phyloP scores from a whole-genome alignment of 2,888 invertebrate genomes.

The Resseliella maxima region DNA sequence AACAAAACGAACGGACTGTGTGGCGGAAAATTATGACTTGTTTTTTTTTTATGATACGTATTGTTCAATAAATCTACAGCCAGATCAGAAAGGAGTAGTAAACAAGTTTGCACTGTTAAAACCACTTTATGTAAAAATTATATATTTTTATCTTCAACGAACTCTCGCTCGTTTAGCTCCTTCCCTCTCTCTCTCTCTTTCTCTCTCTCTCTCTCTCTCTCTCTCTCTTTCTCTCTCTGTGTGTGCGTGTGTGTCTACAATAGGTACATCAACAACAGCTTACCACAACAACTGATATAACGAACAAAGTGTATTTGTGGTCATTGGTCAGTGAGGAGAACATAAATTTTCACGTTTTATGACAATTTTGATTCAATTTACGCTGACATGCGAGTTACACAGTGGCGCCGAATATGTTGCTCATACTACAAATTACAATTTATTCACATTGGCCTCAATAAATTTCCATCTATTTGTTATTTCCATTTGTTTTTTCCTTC shows the following conservation, averaged over 20 bases:
- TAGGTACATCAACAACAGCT: not conserved
- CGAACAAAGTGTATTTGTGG: not conserved
- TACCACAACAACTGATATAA: not conserved
- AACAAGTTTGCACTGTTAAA: conserved; percentile 36
- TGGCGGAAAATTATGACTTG: conserved; percentile 5
- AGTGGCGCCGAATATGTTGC: conserved; percentile 46
- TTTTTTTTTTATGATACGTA: conserved; percentile 50
- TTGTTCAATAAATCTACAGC: conserved; percentile 27
- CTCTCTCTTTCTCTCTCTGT: not conserved
- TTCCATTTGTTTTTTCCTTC: not conserved
- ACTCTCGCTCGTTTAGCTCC: no score
- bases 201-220: no score
- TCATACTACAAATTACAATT: not conserved
- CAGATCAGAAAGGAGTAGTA: conserved; percentile 21
- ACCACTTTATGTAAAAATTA: not conserved
- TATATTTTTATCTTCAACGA: not conserved
- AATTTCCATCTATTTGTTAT: not conserved
- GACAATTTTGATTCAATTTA: conserved; percentile 49
- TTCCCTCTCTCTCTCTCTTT: no score
- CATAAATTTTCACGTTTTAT: conserved; percentile 48
- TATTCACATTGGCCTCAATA: not conserved
- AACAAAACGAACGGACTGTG: not conserved
- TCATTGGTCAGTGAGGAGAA: conserved; percentile 29
- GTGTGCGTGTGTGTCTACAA: not conserved
- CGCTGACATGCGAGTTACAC: conserved; percentile 35